phyloP scores from a whole-genome alignment of 2,113 vertebrate species.

The Pongo pygmaeus region DNA sequence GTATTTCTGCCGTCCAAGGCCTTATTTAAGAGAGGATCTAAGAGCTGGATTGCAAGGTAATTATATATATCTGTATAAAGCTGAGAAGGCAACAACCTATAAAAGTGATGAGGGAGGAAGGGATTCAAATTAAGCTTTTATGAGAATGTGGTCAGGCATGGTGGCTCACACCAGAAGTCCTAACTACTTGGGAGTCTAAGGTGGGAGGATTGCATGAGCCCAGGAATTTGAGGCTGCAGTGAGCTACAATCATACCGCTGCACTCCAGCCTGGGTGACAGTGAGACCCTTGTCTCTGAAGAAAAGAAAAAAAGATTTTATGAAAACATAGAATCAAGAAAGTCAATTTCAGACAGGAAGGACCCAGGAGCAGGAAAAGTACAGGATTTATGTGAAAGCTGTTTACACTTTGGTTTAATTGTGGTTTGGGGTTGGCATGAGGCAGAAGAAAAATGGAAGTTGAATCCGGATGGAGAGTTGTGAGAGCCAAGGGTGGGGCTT shows the following conservation, averaged over 20 bases:
- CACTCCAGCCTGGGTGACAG: too few species aligned
- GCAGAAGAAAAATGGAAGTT: neutral
- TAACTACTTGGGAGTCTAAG: too few species aligned
- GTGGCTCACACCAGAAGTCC: too few species aligned
- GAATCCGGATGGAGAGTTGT: neutral
- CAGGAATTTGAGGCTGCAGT: too few species aligned
- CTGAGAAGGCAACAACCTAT: neutral
- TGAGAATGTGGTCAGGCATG: neutral
- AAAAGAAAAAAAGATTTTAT: too few species aligned
- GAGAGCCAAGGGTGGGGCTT: neutral
- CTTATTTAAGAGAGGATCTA: neutral
- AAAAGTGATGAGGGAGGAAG: neutral
- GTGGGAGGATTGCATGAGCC: too few species aligned
- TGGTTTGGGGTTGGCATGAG: neutral
- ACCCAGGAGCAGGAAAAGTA: neutral
- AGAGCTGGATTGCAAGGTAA: neutral
- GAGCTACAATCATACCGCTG: too few species aligned
- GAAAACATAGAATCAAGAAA: neutral
- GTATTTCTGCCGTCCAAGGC: neutral
- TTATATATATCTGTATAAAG: neutral
- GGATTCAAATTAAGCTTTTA: neutral
- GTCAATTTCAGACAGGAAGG: neutral
- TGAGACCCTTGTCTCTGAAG: too few species aligned
- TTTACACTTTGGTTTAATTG: neutral
- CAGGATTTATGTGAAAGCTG: neutral